Conservation (phyloP, 2,888 invertebrate genomes). For the Netelia melanura region DNA sequence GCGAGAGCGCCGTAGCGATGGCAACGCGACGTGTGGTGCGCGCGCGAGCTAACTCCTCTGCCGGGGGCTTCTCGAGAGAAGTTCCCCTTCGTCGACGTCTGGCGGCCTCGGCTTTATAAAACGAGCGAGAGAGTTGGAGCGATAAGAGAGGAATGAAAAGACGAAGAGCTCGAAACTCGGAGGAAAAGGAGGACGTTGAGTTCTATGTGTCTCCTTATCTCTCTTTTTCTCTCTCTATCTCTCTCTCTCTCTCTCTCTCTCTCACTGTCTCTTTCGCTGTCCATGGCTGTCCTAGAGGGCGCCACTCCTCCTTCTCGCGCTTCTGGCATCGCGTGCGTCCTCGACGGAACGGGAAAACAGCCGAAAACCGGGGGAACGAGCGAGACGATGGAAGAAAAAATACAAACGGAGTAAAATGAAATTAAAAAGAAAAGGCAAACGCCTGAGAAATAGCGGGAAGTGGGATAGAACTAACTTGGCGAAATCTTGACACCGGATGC, state of each 20-base stretch:
- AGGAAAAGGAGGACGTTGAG: slow-evolving; percentile 51
- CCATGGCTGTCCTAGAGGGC: not conserved
- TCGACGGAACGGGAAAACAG: slow-evolving; percentile 36
- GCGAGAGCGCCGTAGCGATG: slow-evolving; percentile 81
- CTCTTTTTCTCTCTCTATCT: slow-evolving; percentile 34
- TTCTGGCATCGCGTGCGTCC: slow-evolving; percentile 41
- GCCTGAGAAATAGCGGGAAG: slow-evolving; percentile 41
- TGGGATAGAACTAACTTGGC: slow-evolving; percentile 50
- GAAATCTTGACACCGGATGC: slow-evolving; percentile 67
- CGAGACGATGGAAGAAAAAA: not conserved
- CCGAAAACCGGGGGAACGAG: slow-evolving; percentile 12
- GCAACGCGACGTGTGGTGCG: slow-evolving; percentile 77
- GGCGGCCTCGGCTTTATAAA: slow-evolving; percentile 49
- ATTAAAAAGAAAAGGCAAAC: slow-evolving; percentile 38
- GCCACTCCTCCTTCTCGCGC: slow-evolving; percentile 27
- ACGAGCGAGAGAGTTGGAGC: slow-evolving; percentile 28
- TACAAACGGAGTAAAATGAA: slow-evolving; percentile 1
- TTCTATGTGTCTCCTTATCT: slow-evolving; percentile 25
- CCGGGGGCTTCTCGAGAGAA: slow-evolving; percentile 62
- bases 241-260: slow-evolving; percentile 28
- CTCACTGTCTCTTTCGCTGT: slow-evolving; percentile 37
- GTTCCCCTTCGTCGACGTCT: slow-evolving; percentile 54
- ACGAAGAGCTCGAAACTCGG: slow-evolving; percentile 38
- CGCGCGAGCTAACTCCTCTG: slow-evolving; percentile 59
- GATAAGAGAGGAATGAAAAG: slow-evolving; percentile 41